Base-by-base conservation (phyloP, 2,797 vertebrate species). In the Chelidonichthys spinosus region DNA sequence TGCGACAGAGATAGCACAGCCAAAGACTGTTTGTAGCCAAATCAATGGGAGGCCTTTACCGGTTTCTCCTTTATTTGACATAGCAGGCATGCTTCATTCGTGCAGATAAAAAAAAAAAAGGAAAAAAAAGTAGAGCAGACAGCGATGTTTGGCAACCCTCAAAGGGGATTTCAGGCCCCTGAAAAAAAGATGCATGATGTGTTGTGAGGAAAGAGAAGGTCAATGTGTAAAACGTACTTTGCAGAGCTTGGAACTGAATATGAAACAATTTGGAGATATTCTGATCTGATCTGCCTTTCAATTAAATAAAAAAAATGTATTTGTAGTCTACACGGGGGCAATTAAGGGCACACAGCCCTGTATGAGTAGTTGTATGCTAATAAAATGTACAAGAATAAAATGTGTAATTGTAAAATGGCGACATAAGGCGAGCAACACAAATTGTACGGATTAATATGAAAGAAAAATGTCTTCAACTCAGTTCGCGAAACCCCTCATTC, bases 1-100 rank as follows among this genome's bases (percentile, higher is more conserved):
- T 72, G 78, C 37, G 53, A 85, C 85, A 75, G 69, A 76, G 81
- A 89, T 67, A 80, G 81, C 78, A 58, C 69, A 72, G 78, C 17
- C 67, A n/a, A 18, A 15, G 39, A 62, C 47, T 60, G 72, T 82
- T 77, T 80, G 74, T 63, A 68, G 86, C 64, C 50, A 9, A 82
- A 85, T 87, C 84, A 81, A 89, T 78, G 69, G 42, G 9, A 2
- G 43, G 69, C 54, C 53, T 79, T 72, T 71, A 55, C 33, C 1
- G 18, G 8, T 69, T 62, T 59, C 56, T 69, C 33, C 60, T 68
- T n/a, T 55, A 64, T 70, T 59, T 68, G 52, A 63, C n/a, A 44
- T 3, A 4, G 37, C 54, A 7, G n/a, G 36, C 0, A 44, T 11
- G 40, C 54, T 79, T 81, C 36, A 8, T 54, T 6, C 46, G 53